A percentile compares a stretch with the other conserved stretches of the same genome.
phyloP scores from a whole-genome alignment of 2,888 invertebrate genomes.

The Eupithecia centaureata region DNA sequence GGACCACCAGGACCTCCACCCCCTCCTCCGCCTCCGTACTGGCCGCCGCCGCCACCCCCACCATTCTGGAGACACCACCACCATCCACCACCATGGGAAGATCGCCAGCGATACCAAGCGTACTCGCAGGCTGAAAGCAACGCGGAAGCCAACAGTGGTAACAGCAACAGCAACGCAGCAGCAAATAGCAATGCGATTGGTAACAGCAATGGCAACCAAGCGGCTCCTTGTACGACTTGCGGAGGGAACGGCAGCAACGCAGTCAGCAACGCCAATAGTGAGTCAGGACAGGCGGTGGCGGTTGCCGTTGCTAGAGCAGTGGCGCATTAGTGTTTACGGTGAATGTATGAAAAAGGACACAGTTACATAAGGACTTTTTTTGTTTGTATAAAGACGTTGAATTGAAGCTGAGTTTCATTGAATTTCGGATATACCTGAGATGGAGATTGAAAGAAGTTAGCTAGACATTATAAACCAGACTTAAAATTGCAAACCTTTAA shows the following conservation, averaged over 20 bases:
- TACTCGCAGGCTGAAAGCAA: slow-evolving; percentile 30
- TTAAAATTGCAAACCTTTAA: background rate
- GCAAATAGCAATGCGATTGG: background rate
- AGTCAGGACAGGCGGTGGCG: slow-evolving; percentile 54
- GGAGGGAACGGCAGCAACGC: slow-evolving; percentile 45
- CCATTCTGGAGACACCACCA: slow-evolving; percentile 38
- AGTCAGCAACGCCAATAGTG: slow-evolving; percentile 56
- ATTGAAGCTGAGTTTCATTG: background rate
- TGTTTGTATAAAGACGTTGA: background rate
- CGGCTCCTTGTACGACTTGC: slow-evolving; percentile 37
- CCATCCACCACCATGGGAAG: slow-evolving; percentile 44
- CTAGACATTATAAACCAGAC: too few relatives aligned
- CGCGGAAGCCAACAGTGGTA: background rate
- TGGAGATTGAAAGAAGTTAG: background rate
- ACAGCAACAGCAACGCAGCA: slow-evolving; percentile 9
- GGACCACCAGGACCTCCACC: slow-evolving; percentile 47
- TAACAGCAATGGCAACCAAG: background rate
- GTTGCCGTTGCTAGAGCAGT: slow-evolving; percentile 47
- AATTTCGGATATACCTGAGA: background rate
- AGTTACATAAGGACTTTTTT: background rate
- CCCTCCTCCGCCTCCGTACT: slow-evolving; percentile 49
- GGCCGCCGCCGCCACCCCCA: slow-evolving; percentile 44
- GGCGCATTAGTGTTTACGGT: background rate
- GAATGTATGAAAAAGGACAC: background rate
- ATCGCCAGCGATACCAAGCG: slow-evolving; percentile 33